Conservation (phyloP, 2,888 invertebrate species). For the Melolontha melolontha region DNA sequence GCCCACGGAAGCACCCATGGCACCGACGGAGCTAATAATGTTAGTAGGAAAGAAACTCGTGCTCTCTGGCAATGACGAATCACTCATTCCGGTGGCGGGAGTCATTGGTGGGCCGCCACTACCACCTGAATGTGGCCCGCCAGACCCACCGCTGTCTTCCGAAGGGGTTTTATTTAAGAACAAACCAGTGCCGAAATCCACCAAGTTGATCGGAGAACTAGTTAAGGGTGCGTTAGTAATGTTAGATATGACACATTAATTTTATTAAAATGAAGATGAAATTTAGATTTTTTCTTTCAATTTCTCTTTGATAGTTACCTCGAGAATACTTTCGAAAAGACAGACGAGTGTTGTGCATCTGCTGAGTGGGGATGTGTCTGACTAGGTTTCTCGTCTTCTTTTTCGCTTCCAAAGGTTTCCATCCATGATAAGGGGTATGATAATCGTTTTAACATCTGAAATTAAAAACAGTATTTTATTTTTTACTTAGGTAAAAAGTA, state of each 20-base stretch:
- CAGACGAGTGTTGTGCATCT: conserved; percentile 74
- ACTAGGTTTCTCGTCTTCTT: conserved; percentile 68
- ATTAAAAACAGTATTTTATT: conserved; percentile 44
- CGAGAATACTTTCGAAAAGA: conserved; percentile 92
- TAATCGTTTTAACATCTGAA: conserved; percentile 90
- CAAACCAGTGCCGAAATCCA: conserved; percentile 95
- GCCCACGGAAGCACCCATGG: conserved; percentile 61
- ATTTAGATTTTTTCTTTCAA: background rate
- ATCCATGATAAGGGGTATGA: conserved; percentile 94
- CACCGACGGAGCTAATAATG: conserved; percentile 63
- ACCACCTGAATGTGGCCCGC: conserved; percentile 62
- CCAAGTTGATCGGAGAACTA: conserved; percentile 94
- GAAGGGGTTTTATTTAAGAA: conserved; percentile 93
- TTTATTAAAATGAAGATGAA: conserved; percentile 15
- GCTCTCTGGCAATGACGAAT: conserved; percentile 69
- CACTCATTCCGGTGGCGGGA: conserved; percentile 73
- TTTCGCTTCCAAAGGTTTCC: conserved; percentile 86
- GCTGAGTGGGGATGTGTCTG: conserved; percentile 66
- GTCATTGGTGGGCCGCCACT: conserved; percentile 72
- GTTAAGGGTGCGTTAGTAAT: conserved; percentile 48
- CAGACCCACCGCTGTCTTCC: conserved; percentile 82
- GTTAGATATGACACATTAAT: conserved; percentile 16
- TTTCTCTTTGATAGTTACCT: conserved; percentile 70
- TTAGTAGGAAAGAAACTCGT: conserved; percentile 64
- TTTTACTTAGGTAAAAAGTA: too few relatives aligned